These are phyloP conservation scores for Misgurnus anguillicaudatus DNA, from an alignment of 2,113 vertebrate genomes.

Conservation along the genomic window DNA sequence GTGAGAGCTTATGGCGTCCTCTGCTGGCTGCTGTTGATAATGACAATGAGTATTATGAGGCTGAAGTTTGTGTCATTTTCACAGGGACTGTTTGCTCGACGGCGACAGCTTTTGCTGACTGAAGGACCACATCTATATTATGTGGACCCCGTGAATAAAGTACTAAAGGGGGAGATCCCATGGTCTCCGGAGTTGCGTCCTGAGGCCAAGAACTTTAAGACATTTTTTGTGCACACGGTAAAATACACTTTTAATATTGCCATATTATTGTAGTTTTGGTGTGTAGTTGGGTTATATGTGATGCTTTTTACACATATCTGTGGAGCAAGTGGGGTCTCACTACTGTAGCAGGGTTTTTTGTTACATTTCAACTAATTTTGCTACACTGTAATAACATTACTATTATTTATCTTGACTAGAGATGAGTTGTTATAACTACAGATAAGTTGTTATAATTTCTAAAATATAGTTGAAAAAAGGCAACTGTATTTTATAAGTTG, in stretches of 20 bases:
- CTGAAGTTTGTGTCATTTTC: not conserved
- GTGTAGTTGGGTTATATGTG: no score
- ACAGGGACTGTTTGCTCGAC: conserved; percentile 93
- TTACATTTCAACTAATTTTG: no score
- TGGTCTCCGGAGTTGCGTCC: conserved; percentile 96
- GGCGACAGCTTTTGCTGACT: conserved; percentile 93
- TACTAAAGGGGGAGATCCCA: conserved; percentile 97
- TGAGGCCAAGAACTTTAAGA: conserved; percentile 99
- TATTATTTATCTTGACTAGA: no score
- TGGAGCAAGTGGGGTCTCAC: no score
- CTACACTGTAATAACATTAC: no score
- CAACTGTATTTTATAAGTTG: no score
- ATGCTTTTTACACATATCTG: no score
- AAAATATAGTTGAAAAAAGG: no score
- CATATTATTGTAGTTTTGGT: not conserved
- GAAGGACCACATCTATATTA: conserved; percentile 98
- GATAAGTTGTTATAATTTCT: no score
- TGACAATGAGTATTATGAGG: not conserved
- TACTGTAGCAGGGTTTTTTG: no score
- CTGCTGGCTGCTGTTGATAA: conserved; percentile 11
- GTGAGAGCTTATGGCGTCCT: conserved; percentile 25
- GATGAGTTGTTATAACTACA: no score
- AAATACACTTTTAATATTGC: conserved; percentile 19
- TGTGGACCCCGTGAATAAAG: conserved; percentile 97
- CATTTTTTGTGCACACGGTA: conserved; percentile 99